Conservation (phyloP, 2,113 vertebrate genomes). For the Ageneiosus marmoratus region DNA sequence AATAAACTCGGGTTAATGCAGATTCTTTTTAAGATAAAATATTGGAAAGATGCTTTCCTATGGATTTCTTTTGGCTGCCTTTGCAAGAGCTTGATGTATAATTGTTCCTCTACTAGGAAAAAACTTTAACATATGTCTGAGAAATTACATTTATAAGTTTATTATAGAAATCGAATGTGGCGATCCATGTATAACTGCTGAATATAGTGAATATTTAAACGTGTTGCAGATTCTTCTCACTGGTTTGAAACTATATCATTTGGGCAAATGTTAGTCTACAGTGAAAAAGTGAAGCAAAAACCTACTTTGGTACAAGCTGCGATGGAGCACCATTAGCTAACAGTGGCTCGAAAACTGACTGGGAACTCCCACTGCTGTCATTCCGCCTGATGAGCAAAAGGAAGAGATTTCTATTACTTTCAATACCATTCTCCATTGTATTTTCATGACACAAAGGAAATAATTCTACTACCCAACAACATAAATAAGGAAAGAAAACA, state of each 20-base stretch:
- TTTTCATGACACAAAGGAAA: constrained; percentile 1
- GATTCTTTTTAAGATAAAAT: background rate
- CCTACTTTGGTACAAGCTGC: constrained; percentile 89
- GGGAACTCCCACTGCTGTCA: constrained; percentile 83
- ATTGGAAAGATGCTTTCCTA: background rate
- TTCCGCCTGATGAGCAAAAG: constrained; percentile 75
- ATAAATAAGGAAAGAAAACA: background rate
- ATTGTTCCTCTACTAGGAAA: background rate
- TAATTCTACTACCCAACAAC: background rate
- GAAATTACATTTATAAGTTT: background rate
- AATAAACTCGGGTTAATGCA: background rate
- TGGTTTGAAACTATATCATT: background rate
- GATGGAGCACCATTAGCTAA: constrained; percentile 83
- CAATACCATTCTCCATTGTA: background rate
- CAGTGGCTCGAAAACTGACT: constrained; percentile 83
- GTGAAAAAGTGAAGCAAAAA: constrained; percentile 40
- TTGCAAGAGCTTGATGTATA: background rate
- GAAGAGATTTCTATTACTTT: background rate
- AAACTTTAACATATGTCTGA: background rate
- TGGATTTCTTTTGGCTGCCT: background rate
- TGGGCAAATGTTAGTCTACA: background rate
- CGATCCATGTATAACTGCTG: background rate
- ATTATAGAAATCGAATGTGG: background rate
- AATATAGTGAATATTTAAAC: background rate
- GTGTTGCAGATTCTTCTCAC: background rate